These are phyloP conservation scores for Mesocentrotus franciscanus DNA, from an alignment of 53 echinoderm and acorn worm species.

Conservation along the genomic window DNA sequence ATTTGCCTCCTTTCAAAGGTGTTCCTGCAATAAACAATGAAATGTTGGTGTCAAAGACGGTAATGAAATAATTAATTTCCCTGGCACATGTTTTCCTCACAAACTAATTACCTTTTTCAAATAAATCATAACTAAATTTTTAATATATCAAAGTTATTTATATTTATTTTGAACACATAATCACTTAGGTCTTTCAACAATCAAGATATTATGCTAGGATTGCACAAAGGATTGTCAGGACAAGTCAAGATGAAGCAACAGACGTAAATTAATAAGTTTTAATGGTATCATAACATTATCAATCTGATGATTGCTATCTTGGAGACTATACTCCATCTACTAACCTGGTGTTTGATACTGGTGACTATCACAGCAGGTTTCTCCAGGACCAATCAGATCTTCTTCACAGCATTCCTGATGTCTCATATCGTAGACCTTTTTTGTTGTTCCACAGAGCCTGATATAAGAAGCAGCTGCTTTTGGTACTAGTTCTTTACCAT, in stretches of 20 bases:
- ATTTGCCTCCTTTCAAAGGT: constrained; percentile 68
- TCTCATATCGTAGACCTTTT: constrained; percentile 66
- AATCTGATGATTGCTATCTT: not conserved
- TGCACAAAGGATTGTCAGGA: too few species aligned
- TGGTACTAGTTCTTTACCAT: constrained; percentile 26
- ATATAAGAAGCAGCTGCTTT: not conserved
- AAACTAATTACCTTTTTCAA: not conserved
- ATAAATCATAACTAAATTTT: too few species aligned
- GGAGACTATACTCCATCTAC: not conserved
- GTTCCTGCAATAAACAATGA: constrained; percentile 18
- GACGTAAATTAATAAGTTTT: not conserved
- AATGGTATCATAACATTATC: not conserved
- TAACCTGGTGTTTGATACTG: constrained; percentile 51
- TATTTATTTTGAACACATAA: too few species aligned
- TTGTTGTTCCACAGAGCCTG: constrained; percentile 5
- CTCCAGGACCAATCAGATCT: constrained; percentile 76
- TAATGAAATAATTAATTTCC: not conserved
- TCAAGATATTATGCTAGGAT: too few species aligned
- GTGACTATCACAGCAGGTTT: constrained; percentile 78
- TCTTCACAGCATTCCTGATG: constrained; percentile 78
- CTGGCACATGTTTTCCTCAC: not conserved
- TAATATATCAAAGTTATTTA: too few species aligned
- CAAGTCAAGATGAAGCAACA: too few species aligned
- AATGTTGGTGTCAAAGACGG: not conserved
- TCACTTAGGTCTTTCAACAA: too few species aligned